Evolutionary conservation across 2,113 vertebrate species (phyloP).

Genomic region (Ailurus styani): DNA sequence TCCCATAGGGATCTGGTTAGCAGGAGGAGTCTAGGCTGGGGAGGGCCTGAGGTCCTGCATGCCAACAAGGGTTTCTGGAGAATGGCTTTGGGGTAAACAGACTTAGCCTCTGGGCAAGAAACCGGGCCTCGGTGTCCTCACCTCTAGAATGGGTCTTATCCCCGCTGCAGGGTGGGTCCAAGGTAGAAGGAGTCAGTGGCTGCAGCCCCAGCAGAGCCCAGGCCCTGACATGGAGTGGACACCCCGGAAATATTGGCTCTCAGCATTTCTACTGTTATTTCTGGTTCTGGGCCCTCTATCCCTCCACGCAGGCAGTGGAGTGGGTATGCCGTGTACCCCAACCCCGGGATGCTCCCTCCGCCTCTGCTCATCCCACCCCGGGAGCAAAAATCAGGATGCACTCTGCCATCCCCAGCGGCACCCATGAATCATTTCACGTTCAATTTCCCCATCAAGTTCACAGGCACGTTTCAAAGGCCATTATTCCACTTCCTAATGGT

Average conservation of each 20-base stretch:
- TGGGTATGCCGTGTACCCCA: too few species aligned
- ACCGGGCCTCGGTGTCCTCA: not conserved
- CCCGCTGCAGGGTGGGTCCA: not conserved
- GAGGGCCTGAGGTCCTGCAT: not conserved
- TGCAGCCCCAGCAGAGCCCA: not conserved
- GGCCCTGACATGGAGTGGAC: not conserved
- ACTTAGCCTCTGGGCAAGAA: not conserved
- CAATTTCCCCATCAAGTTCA: conserved; percentile 61
- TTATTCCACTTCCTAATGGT: conserved; percentile 40
- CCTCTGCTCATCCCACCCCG: not conserved
- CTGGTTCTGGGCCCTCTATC: not conserved
- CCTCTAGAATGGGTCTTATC: not conserved
- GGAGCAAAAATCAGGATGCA: not conserved
- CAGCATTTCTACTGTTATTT: rapidly evolving
- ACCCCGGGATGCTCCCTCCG: not conserved
- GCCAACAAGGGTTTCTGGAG: not conserved
- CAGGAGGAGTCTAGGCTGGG: not conserved
- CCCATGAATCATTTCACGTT: not conserved
- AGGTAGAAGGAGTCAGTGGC: not conserved
- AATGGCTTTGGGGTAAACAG: not conserved
- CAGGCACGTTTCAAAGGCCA: not conserved
- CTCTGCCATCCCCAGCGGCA: not conserved
- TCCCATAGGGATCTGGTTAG: not conserved
- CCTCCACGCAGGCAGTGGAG: not conserved
- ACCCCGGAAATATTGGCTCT: rapidly evolving